Base-by-base conservation (phyloP, 2,888 invertebrate genomes). In the Heliconius sara region DNA sequence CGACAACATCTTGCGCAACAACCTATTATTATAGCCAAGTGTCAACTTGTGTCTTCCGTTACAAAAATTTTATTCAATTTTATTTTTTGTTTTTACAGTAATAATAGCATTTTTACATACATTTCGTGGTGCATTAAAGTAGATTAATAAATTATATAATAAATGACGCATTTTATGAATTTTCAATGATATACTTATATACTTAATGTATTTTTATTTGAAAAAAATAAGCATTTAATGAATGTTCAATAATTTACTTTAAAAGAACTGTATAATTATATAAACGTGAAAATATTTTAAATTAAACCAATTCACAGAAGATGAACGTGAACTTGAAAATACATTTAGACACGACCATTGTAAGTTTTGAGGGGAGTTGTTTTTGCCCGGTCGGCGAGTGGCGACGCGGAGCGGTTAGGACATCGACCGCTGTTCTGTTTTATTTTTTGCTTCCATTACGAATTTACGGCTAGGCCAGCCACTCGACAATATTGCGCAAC, bases 401-500 rank as follows among this genome's bases (percentile, higher is more conserved):
- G 86, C 86, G 85, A 84, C 84, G 88, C 85, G 86, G 86, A 85
- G 85, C 86, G 87, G 87, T 79, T 82, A 87, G 87, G 89, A 86
- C 89, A 86, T 86, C 88, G 87, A 86, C 88, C 88, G 87, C 84
- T 82, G 87, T 81, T 85, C 89, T 88, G 90, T 92, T 94, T 93
- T 92, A 91, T 93, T 94, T 94, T 95, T 95, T 95, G 93, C 91
- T 86, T 88, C 93, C 94, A 94, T 94, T 95, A 94, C 94, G 91
- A 94, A 94, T 95, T 94, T 95, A 95, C 93, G 93, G 91, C 87
- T 88, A 87, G 91, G 88, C 90, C 90, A 90, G 88, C 91, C 90
- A 93, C 93, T 93, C 92, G 93, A 93, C 94, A 94, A 93, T 95
- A 95, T 95, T 94, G 94, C 93, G 91, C 92, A 93, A 95, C 93